Conservation (phyloP, 2,113 vertebrate species). For the Arizona elegans region DNA sequence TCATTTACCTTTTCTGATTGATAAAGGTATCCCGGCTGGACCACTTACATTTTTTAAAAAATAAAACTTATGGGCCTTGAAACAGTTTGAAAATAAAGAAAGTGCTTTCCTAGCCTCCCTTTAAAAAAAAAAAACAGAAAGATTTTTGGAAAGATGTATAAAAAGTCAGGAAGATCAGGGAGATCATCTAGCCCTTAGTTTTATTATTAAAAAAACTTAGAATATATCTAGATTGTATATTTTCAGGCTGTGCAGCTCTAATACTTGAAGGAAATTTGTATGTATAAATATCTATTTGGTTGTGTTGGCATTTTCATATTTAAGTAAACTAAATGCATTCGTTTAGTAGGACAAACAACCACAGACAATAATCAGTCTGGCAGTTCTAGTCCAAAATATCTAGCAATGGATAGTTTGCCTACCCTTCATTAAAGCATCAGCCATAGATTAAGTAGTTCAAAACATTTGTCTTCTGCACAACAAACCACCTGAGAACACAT, state of each 20-base stretch:
- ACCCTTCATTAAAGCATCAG: background rate
- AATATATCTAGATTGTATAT: background rate
- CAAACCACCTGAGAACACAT: background rate
- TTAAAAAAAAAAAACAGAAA: background rate
- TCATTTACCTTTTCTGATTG: background rate
- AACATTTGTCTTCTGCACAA: background rate
- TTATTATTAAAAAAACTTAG: too few species aligned
- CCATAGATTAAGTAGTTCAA: background rate
- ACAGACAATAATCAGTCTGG: background rate
- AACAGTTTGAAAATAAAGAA: background rate
- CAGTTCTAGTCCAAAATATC: too few species aligned
- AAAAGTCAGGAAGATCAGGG: background rate
- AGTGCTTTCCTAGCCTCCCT: background rate
- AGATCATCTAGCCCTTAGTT: too few species aligned
- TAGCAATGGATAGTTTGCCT: too few species aligned
- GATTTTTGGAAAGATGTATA: background rate
- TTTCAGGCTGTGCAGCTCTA: background rate
- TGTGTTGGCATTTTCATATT: background rate
- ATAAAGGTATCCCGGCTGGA: background rate
- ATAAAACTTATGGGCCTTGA: background rate
- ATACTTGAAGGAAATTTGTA: background rate
- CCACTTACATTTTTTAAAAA: background rate
- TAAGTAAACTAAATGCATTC: background rate
- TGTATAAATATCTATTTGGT: too few species aligned
- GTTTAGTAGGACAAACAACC: too few species aligned